These are phyloP conservation scores for Zaprionus nigranus DNA, from an alignment of 1,140 invertebrate species.

Conservation along the genomic window DNA sequence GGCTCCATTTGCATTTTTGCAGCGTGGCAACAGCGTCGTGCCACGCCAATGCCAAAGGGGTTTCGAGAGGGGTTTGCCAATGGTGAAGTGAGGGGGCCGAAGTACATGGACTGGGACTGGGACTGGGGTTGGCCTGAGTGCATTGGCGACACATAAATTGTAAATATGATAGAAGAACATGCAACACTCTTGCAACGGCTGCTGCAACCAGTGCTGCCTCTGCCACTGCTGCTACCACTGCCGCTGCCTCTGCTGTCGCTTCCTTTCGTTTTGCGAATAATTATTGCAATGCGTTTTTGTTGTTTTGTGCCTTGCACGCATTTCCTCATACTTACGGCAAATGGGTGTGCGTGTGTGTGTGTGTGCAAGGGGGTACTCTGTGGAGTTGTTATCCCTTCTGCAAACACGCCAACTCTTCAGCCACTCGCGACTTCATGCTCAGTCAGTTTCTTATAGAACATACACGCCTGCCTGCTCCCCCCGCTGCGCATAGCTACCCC, in stretches of 20 bases:
- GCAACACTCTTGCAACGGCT: slow-evolving; percentile 53
- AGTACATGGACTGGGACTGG: slow-evolving; percentile 3
- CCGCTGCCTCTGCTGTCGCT: slow-evolving; percentile 17
- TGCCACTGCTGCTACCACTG: slow-evolving; percentile 16
- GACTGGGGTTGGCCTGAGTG: slow-evolving; percentile 50
- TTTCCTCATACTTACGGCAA: slow-evolving; percentile 13
- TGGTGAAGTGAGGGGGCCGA: background rate
- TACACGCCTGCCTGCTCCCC: slow-evolving; percentile 41
- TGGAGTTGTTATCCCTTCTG: slow-evolving; percentile 27
- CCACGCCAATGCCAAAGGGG: slow-evolving; percentile 3
- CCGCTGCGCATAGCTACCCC: slow-evolving; percentile 5
- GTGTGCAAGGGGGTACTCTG: background rate
- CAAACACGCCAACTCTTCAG: slow-evolving; percentile 33
- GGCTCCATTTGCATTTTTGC: slow-evolving; percentile 39
- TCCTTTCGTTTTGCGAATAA: slow-evolving; percentile 59
- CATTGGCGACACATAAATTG: slow-evolving; percentile 82
- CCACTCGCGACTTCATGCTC: slow-evolving; percentile 39
- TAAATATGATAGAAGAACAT: slow-evolving; percentile 79
- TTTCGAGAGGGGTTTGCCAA: slow-evolving; percentile 14
- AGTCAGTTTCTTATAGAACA: slow-evolving; percentile 59
- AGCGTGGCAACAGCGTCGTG: slow-evolving; percentile 33
- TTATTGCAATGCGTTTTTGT: slow-evolving; percentile 73
- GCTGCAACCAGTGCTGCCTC: slow-evolving; percentile 17
- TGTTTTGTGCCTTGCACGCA: slow-evolving; percentile 39
- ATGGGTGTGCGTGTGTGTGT: background rate